These are phyloP conservation scores for Acromyrmex echinatior DNA, from an alignment of 1,140 invertebrate genomes.

Conservation along the genomic window DNA sequence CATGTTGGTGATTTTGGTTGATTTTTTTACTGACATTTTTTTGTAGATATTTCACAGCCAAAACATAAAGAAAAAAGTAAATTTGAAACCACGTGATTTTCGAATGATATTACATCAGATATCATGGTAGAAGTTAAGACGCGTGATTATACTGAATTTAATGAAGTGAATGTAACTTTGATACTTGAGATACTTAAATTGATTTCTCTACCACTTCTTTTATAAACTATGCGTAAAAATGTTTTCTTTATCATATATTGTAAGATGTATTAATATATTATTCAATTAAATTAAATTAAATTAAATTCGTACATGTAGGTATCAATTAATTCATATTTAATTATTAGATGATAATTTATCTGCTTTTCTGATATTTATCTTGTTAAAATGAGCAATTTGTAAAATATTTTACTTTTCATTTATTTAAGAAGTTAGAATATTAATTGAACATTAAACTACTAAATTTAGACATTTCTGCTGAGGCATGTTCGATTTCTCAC, in stretches of 20 bases:
- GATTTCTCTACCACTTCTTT: neutral
- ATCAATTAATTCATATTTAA: neutral
- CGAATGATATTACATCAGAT: slow-evolving; percentile 36
- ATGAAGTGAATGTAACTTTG: slow-evolving; percentile 4
- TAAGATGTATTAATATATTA: slow-evolving; percentile 3
- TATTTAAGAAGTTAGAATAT: neutral
- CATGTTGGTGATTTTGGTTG: too few species aligned
- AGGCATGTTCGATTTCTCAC: too few species aligned
- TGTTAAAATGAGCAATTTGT: neutral
- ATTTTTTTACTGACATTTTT: too few species aligned
- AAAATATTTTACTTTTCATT: neutral
- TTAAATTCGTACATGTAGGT: neutral
- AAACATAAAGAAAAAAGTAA: slow-evolving; percentile 3
- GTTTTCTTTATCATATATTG: neutral
- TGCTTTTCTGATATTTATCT: neutral
- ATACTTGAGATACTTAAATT: neutral
- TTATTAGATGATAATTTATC: neutral
- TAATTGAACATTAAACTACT: neutral
- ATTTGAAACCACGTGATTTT: slow-evolving; percentile 23
- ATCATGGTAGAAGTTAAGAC: neutral
- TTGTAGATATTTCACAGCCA: too few species aligned
- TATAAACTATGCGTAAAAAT: neutral
- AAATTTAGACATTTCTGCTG: neutral
- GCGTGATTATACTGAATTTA: neutral
- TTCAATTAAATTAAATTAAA: neutral